Evolutionary conservation across 2,888 invertebrate species (phyloP).

Genomic region (Mayetiola destructor): DNA sequence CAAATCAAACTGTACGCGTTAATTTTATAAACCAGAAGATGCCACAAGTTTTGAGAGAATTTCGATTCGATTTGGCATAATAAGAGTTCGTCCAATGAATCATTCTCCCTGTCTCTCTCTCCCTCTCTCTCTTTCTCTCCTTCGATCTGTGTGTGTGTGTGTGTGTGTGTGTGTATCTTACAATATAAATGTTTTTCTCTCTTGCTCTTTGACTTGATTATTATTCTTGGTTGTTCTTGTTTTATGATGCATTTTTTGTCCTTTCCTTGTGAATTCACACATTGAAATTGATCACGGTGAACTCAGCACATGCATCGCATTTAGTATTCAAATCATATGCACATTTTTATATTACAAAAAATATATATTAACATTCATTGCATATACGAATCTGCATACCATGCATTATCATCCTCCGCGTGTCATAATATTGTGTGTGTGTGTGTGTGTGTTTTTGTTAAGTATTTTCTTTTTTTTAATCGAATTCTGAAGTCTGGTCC

Average conservation of each 20-base stretch:
- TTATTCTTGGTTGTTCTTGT: background rate
- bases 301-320: no score
- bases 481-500: background rate
- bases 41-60: background rate
- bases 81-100: no score
- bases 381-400: no score
- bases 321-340: no score
- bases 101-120: background rate
- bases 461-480: background rate
- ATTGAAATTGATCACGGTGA: no score
- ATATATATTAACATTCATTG: no score
- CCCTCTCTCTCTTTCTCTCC: background rate
- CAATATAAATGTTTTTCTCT: no score
- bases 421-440: background rate
- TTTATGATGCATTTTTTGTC: background rate
- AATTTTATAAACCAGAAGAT: conserved; percentile 1
- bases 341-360: no score
- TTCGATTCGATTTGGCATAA: no score
- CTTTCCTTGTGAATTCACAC: background rate
- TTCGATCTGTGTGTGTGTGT: background rate
- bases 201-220: background rate
- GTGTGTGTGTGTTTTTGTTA: background rate
- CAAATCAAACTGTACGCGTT: background rate
- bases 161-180: background rate
- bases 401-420: no score